Percentiles rank a stretch among this genome's conserved stretches.
Evolutionary conservation across 2,888 invertebrate genomes (phyloP).

Genomic region (Pinctada fucata): DNA sequence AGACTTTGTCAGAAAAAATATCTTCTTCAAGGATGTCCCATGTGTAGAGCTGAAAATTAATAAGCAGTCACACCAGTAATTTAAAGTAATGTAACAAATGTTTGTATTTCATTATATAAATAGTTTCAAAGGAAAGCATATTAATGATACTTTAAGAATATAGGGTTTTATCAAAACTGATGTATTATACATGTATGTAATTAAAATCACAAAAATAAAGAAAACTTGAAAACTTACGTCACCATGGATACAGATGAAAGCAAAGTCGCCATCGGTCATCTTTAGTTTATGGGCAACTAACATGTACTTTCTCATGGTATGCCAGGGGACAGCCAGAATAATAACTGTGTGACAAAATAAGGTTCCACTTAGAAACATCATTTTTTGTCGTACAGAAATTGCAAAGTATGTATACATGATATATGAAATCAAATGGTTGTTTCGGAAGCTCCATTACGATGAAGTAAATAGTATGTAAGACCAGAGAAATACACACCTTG

Average conservation of each 20-base stretch:
- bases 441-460: not conserved
- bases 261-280: slow-evolving; percentile 71
- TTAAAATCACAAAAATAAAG: not conserved
- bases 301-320: slow-evolving; percentile 67
- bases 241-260: slow-evolving; percentile 69
- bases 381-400: not conserved
- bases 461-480: not conserved
- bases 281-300: slow-evolving; percentile 66
- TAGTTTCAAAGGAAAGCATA: too few species aligned
- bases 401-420: not conserved
- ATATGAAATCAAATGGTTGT: not conserved
- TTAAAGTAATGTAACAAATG: too few species aligned
- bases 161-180: not conserved
- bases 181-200: not conserved
- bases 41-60: slow-evolving; percentile 58
- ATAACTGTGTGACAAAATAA: slow-evolving; percentile 56
- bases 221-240: slow-evolving; percentile 55
- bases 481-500: too few species aligned
- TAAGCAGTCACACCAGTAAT: too few species aligned
- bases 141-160: too few species aligned
- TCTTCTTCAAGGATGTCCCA: slow-evolving; percentile 57
- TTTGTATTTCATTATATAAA: too few species aligned
- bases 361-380: not conserved
- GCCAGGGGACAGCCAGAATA: slow-evolving; percentile 67
- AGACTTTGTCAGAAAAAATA: slow-evolving; percentile 65